These are phyloP conservation scores for Pseudomyrmex dendroicus DNA, from an alignment of 1,140 invertebrate species.

Conservation along the genomic window DNA sequence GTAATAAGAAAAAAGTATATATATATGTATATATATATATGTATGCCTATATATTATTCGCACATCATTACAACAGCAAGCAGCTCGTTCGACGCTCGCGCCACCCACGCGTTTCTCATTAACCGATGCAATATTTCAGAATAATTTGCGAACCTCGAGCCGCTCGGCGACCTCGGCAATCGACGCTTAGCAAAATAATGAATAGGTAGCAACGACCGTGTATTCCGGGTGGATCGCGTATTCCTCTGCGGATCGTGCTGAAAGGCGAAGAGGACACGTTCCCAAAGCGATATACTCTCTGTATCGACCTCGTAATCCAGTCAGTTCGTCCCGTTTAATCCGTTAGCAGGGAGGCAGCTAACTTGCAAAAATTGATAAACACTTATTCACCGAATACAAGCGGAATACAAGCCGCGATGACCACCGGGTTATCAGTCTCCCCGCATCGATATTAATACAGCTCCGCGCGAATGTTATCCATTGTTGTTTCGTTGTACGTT, in stretches of 20 bases:
- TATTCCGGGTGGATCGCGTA: constrained; percentile 49
- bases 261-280: constrained; percentile 76
- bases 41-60: too few species aligned
- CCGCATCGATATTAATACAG: constrained; percentile 48
- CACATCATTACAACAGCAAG: neutral
- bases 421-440: constrained; percentile 28
- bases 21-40: too few species aligned
- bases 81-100: constrained; percentile 10
- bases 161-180: constrained; percentile 67
- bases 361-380: constrained; percentile 76
- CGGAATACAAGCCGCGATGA: neutral
- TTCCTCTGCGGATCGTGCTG: constrained; percentile 56
- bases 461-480: constrained; percentile 16
- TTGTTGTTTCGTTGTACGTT: constrained; percentile 39
- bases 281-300: constrained; percentile 66
- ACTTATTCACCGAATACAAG: constrained; percentile 31
- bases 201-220: constrained; percentile 68
- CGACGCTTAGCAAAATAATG: constrained; percentile 75
- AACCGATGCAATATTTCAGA: constrained; percentile 72
- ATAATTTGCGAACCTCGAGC: constrained; percentile 59
- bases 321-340: constrained; percentile 78
- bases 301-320: constrained; percentile 70
- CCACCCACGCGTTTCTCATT: constrained; percentile 63
- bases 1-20: too few species aligned
- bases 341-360: constrained; percentile 71